A percentile compares a stretch with the other conserved stretches of the same genome.
These are phyloP conservation scores for Ernsta delagoae DNA, from an alignment of 2,888 invertebrate species.

Conservation along the genomic window DNA sequence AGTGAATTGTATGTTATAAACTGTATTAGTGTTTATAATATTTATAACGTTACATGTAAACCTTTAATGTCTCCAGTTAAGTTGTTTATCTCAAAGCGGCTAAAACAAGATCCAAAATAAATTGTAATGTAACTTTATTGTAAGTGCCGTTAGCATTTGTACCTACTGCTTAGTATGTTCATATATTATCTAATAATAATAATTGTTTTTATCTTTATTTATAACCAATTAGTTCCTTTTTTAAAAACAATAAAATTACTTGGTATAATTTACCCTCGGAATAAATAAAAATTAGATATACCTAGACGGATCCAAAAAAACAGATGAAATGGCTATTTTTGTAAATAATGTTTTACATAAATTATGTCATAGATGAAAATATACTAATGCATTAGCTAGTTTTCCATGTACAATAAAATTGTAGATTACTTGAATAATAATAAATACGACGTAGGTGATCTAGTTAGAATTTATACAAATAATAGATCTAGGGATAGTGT, in stretches of 20 bases:
- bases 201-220: conserved; percentile 39
- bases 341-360: conserved; percentile 82
- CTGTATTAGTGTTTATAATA: background rate
- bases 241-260: conserved; percentile 42
- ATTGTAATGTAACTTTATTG: background rate
- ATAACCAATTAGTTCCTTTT: conserved; percentile 49
- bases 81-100: conserved; percentile 4
- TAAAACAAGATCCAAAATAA: conserved; percentile 20
- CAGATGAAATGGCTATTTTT: conserved; percentile 74
- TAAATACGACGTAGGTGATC: conserved; percentile 67
- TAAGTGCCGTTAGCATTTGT: conserved; percentile 17
- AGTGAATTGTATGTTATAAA: background rate
- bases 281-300: conserved; percentile 58
- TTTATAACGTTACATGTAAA: background rate
- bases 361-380: conserved; percentile 78
- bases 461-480: conserved; percentile 84
- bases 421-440: conserved; percentile 74
- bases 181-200: conserved; percentile 14
- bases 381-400: conserved; percentile 77
- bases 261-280: conserved; percentile 52
- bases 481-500: conserved; percentile 73
- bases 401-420: conserved; percentile 83
- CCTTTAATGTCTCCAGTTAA: background rate
- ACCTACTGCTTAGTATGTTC: conserved; percentile 10
- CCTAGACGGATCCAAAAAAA: conserved; percentile 66